Evolutionary conservation across 2,888 invertebrate species (phyloP).

Genomic region (Darwinula stevensoni): DNA sequence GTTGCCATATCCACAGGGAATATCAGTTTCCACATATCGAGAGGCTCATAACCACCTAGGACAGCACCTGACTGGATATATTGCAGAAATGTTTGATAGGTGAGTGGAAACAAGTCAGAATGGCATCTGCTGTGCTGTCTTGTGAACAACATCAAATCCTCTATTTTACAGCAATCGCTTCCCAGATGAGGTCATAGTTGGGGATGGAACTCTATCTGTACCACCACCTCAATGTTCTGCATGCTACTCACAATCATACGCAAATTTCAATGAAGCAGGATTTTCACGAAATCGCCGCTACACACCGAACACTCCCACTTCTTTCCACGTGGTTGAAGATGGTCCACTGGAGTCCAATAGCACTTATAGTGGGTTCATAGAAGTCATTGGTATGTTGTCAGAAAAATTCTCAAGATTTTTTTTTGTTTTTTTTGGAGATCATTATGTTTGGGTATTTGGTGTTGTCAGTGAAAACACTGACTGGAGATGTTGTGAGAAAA

Average conservation of each 20-base stretch:
- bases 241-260: slow-evolving; percentile 5
- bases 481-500: slow-evolving; percentile 6
- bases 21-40: slow-evolving; percentile 37
- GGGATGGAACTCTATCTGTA: slow-evolving; percentile 10
- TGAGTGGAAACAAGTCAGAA: too few relatives aligned
- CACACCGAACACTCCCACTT: too few relatives aligned
- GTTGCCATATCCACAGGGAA: slow-evolving; percentile 32
- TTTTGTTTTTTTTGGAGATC: slow-evolving; percentile 5
- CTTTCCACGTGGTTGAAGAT: slow-evolving; percentile 20
- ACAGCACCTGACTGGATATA: slow-evolving; percentile 38
- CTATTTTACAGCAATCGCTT: slow-evolving; percentile 4
- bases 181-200: slow-evolving; percentile 9
- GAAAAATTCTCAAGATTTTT: slow-evolving; percentile 9
- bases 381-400: slow-evolving; percentile 35
- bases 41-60: slow-evolving; percentile 35
- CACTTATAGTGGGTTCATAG: slow-evolving; percentile 58
- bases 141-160: background rate
- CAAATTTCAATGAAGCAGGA: too few relatives aligned
- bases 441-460: slow-evolving; percentile 4
- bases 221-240: slow-evolving; percentile 5
- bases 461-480: slow-evolving; percentile 9
- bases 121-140: too few relatives aligned
- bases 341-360: slow-evolving; percentile 40
- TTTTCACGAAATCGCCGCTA: too few relatives aligned
- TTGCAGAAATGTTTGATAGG: slow-evolving; percentile 57